Evolutionary conservation across 1,140 invertebrate genomes (phyloP).

Genomic region (Chymomyza costata): DNA sequence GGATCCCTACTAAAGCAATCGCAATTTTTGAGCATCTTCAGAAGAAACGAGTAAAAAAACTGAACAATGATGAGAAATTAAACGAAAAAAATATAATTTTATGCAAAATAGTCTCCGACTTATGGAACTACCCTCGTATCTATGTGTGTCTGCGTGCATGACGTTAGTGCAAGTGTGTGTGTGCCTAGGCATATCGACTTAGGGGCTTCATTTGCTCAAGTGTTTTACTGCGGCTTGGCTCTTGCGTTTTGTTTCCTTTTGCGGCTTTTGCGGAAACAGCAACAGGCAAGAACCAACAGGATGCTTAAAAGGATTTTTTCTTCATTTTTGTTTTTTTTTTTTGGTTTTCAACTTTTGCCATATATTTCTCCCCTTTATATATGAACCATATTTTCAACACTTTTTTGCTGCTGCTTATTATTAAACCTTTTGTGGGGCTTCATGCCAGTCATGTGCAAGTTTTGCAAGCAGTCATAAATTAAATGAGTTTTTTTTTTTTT

Average conservation of each 20-base stretch:
- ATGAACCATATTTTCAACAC: slow-evolving; percentile 30
- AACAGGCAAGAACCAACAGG: slow-evolving; percentile 31
- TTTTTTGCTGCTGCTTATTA: slow-evolving; percentile 35
- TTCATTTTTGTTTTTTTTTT: slow-evolving; percentile 20
- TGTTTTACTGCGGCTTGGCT: slow-evolving; percentile 43
- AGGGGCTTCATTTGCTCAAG: slow-evolving; percentile 60
- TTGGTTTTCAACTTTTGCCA: no score
- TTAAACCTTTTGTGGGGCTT: slow-evolving; percentile 52
- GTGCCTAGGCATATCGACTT: slow-evolving; percentile 32
- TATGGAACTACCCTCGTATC: no score
- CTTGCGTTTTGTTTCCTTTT: slow-evolving; percentile 24
- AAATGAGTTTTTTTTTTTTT: slow-evolving; percentile 51
- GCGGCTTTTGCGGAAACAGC: slow-evolving; percentile 33
- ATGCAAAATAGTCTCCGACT: no score
- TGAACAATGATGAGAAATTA: no score
- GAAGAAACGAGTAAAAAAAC: no score
- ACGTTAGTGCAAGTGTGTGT: neutral
- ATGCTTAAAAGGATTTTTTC: slow-evolving; percentile 45
- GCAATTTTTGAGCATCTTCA: no score
- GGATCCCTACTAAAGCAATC: no score
- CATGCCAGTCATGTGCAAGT: slow-evolving; percentile 40
- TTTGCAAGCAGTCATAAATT: slow-evolving; percentile 56
- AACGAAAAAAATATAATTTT: no score
- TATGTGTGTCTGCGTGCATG: neutral
- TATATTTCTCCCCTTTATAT: no score